phyloP scores from a whole-genome alignment of 2,113 vertebrate genomes.

The Cyanoliseus patagonus region DNA sequence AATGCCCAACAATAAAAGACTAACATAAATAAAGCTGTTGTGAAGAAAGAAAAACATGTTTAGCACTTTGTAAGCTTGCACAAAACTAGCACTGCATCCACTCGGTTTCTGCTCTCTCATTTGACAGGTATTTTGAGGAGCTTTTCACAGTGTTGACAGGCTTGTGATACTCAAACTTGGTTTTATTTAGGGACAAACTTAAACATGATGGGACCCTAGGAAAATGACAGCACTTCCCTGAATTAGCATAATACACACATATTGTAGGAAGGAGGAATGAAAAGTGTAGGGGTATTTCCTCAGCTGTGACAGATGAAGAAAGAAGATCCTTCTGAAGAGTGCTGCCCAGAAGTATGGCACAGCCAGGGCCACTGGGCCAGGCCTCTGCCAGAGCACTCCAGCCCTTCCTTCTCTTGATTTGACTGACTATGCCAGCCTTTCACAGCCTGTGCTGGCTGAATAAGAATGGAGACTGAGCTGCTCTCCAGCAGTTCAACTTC shows the following conservation, averaged over 20 bases:
- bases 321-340: neutral
- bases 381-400: neutral
- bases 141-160: neutral
- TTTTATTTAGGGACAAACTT: neutral
- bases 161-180: neutral
- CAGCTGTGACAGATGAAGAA: neutral
- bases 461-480: neutral
- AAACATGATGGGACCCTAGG: neutral
- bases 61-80: neutral
- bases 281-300: neutral
- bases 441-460: neutral
- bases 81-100: neutral
- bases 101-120: neutral
- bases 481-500: neutral
- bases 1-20: neutral
- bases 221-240: neutral
- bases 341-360: neutral
- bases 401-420: neutral
- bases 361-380: neutral
- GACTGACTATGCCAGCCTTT: neutral
- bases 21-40: neutral
- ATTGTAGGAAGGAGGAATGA: neutral
- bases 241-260: fast-evolving
- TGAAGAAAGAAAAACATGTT: neutral
- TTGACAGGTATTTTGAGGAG: neutral